Conservation (phyloP, 2,113 vertebrate genomes). For the Argyrosomus japonicus region DNA sequence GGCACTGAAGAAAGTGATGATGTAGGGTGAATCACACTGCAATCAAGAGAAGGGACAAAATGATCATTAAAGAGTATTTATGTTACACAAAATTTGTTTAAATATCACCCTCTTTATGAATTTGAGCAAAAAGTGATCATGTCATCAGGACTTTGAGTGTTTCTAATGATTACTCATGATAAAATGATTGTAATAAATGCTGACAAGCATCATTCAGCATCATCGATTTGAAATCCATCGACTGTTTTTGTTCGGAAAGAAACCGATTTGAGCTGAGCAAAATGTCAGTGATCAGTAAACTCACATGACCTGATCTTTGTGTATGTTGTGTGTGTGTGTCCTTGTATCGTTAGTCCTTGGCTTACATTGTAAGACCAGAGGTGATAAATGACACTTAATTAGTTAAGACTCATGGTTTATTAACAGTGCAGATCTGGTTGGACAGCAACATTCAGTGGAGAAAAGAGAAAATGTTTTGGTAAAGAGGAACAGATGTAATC, state of each 20-base stretch:
- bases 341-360: background rate
- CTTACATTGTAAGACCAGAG: constrained; percentile 35
- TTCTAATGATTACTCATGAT: background rate
- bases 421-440: constrained; percentile 11
- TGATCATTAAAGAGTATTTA: constrained; percentile 1
- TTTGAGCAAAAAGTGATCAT: background rate
- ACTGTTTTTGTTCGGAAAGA: background rate
- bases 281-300: background rate
- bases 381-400: constrained; percentile 21
- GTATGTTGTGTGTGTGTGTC: background rate
- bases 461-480: constrained; percentile 1
- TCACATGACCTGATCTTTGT: background rate
- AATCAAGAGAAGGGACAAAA: constrained; percentile 70
- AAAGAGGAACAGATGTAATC: background rate
- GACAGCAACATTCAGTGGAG: constrained; percentile 8
- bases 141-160: background rate
- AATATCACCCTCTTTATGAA: background rate
- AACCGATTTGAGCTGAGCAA: background rate
- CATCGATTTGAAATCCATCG: background rate
- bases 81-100: background rate
- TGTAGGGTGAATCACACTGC: constrained; percentile 98
- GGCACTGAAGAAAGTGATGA: constrained; percentile 99
- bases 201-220: background rate
- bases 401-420: constrained; percentile 24
- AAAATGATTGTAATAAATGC: background rate